Conservation (phyloP, 64 coral and sea anemone species). For the Stichodactyla mertensii region DNA sequence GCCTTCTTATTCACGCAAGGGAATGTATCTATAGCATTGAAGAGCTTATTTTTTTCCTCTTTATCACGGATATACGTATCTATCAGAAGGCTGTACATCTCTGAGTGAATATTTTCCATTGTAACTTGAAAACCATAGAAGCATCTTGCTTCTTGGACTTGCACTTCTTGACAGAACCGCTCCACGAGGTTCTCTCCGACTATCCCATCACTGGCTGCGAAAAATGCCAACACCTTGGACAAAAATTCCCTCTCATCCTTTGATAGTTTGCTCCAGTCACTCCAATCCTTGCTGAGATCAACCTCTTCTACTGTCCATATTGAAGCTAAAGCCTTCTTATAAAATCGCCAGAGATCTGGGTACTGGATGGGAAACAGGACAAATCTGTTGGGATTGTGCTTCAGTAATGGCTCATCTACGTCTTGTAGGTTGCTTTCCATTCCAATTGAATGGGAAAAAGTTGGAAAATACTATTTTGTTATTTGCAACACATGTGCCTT, state of each 20-base stretch:
- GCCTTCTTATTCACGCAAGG: slow-evolving; percentile 72
- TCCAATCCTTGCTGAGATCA: slow-evolving; percentile 44
- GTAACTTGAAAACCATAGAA: slow-evolving; percentile 92
- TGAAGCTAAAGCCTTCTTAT: slow-evolving; percentile 68
- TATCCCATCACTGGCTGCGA: slow-evolving; percentile 78
- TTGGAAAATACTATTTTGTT: background rate
- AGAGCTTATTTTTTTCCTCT: slow-evolving; percentile 63
- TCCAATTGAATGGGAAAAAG: background rate
- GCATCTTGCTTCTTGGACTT: slow-evolving; percentile 71
- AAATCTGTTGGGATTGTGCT: slow-evolving; percentile 64
- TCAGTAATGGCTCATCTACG: slow-evolving; percentile 49
- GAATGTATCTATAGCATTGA: slow-evolving; percentile 75
- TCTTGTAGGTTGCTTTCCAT: background rate
- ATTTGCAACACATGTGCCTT: background rate
- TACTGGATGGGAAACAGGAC: slow-evolving; percentile 71
- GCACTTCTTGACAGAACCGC: slow-evolving; percentile 65
- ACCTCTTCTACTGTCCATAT: slow-evolving; percentile 89
- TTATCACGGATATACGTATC: slow-evolving; percentile 67
- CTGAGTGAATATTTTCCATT: slow-evolving; percentile 83
- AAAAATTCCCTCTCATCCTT: slow-evolving; percentile 54
- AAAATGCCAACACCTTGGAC: slow-evolving; percentile 66
- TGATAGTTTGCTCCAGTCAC: slow-evolving; percentile 51
- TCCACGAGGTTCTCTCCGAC: slow-evolving; percentile 69
- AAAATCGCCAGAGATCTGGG: slow-evolving; percentile 67
- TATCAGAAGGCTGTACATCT: slow-evolving; percentile 77